Percentiles rank a stretch among this genome's conserved stretches.
phyloP scores from a whole-genome alignment of 35 echinoderm and acorn worm genomes.

The Chiridota heheva region DNA sequence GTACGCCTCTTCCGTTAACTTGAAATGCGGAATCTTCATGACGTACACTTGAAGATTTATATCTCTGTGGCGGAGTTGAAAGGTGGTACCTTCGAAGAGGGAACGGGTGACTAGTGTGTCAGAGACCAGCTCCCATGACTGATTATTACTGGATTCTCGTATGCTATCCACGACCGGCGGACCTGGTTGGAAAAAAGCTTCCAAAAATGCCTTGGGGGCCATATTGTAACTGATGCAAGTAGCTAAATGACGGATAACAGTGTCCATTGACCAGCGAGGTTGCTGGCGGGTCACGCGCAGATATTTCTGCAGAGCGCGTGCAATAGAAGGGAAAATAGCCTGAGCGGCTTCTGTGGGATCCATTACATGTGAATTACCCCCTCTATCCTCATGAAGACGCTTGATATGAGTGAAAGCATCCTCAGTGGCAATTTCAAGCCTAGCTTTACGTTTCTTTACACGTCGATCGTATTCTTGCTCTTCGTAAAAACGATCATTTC shows the following conservation, averaged over 20 bases:
- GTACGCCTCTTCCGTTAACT: conserved; percentile 87
- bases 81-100: conserved; percentile 76
- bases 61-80: conserved; percentile 77
- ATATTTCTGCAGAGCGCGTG: conserved; percentile 93
- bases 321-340: conserved; percentile 95
- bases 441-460: conserved; percentile 82
- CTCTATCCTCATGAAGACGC: conserved; percentile 77
- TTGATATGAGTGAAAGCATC: conserved; percentile 96
- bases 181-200: conserved; percentile 91
- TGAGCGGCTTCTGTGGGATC: conserved; percentile 93
- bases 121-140: conserved; percentile 89
- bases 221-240: conserved; percentile 96
- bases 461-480: conserved; percentile 94
- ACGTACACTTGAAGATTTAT: conserved; percentile 82
- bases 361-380: conserved; percentile 74
- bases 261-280: conserved; percentile 92
- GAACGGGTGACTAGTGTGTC: conserved; percentile 79
- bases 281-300: conserved; percentile 97
- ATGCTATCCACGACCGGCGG: conserved; percentile 65
- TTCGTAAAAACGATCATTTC: conserved; percentile 96
- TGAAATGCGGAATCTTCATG: conserved; percentile 87
- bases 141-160: conserved; percentile 28
- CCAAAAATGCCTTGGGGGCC: conserved; percentile 79
- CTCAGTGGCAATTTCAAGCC: conserved; percentile 73
- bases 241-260: conserved; percentile 86